Evolutionary conservation across 2,888 invertebrate genomes (phyloP), one percentile per base, ranked within the genome.

Genomic region (Luperina testacea): DNA sequence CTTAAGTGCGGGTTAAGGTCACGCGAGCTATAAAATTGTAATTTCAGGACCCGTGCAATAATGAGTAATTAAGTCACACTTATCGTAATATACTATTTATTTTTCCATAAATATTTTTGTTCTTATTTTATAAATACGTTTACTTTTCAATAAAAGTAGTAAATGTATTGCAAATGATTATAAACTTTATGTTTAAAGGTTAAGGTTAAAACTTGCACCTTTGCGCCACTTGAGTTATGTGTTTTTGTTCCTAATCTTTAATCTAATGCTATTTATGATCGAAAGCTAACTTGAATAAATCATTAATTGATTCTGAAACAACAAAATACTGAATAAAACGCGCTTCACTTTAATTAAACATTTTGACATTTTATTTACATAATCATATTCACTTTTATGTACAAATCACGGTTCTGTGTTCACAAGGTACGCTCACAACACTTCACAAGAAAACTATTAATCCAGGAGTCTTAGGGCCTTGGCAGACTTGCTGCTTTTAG

Each of bases 311-410:
- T 53, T 72, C 15, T 17, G 65, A 48, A n/a, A 45, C 2, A 9
- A 65, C 24, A 74, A 75, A 75, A 77, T 81, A 69, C 65, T 61
- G n/a, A 83, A 84, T 76, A 74, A 84, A 87, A 83, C 61, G 27
- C 63, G 8, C 13, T 20, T 17, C 68, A 38, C 27, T 65, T 75
- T 72, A 75, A 76, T 74, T 69, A 75, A 75, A 71, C 83, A 77
- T 67, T 42, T 75, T 87, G 81, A 77, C 85, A 75, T 75, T 85
- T 83, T 85, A 85, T 85, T 87, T 85, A 85, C 85, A 84, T 72
- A 75, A 74, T 68, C 71, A 82, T 61, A 53, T 78, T 82, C 73
- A 87, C 84, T 78, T 78, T 48, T 80, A 87, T 84, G 61, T 80
- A 84, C 87, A 84, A 42, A 61, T 82, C 70, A 71, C 63, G 27